Evolutionary conservation across 2,888 invertebrate genomes (phyloP), one percentile per base, ranked within the genome.

Genomic region (Herminia tarsipennalis): DNA sequence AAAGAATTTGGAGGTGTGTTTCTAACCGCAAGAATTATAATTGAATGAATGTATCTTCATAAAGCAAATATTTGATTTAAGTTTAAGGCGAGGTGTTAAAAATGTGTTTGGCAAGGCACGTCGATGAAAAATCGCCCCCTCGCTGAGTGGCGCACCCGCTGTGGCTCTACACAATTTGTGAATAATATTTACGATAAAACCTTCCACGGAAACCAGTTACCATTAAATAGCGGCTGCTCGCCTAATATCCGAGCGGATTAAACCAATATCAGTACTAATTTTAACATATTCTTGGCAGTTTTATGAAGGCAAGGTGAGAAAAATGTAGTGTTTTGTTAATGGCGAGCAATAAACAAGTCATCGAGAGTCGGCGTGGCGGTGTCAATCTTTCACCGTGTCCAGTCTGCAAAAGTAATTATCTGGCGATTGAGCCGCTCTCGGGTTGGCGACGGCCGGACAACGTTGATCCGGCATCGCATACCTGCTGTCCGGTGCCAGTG

Each of bases 71-170:
- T 78, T 81, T 88, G 86, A 89, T 88, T 89, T 88, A 90, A 81
- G 72, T 66, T 74, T 67, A 66, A 75, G 68, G 66, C 78, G 75
- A 91, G 88, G 90, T 91, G 90, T 91, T 90, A 90, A 91, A 89
- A 90, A 87, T 90, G 83, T 86, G 86, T 88, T 84, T 86, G 86
- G 83, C 83, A 79, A 86, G 86, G 85, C 81, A 80, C 73, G 71
- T 73, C 74, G 82, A 83, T 88, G 90, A 90, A 84, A 88, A 88
- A 89, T 90, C 80, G 90, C 78, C 88, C 89, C 86, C 88, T 85
- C 76, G 88, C 90, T 86, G 90, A 72, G 89, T 73, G 71, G 71
- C 73, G 76, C 84, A 69, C 88, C 89, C 81, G 89, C 88, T 86
- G 89, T 33, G 88, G 76, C 70, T 76, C 74, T 76, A 74, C 80